Percentiles rank a stretch among this genome's conserved stretches.
These are phyloP conservation scores for Lamprotornis superbus DNA, from an alignment of 2,113 vertebrate genomes.

Conservation along the genomic window DNA sequence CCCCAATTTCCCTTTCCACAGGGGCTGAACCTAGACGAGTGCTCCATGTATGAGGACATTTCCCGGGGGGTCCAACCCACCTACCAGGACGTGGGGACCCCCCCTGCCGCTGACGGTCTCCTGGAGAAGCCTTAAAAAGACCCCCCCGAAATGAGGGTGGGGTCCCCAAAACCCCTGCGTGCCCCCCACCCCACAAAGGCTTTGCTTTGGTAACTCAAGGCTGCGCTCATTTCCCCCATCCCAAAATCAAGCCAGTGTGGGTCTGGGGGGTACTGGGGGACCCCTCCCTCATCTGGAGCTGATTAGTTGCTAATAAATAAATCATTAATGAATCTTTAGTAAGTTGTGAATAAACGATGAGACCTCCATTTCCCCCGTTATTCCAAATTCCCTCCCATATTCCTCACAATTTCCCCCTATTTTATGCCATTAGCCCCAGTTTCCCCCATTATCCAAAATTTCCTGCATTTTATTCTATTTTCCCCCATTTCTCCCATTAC, in stretches of 20 bases:
- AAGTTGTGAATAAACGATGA: too few relatives aligned
- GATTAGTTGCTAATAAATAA: not conserved
- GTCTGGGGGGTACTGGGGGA: too few relatives aligned
- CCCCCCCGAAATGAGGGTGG: not conserved
- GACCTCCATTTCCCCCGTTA: fast-evolving
- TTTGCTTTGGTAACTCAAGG: not conserved
- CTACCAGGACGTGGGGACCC: not conserved
- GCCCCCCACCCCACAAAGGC: not conserved
- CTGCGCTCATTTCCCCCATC: fast-evolving
- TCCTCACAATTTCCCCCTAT: not conserved
- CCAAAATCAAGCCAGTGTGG: not conserved
- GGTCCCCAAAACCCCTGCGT: too few relatives aligned
- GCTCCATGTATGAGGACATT: not conserved
- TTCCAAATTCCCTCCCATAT: not conserved
- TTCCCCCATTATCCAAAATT: not conserved
- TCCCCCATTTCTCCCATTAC: not conserved
- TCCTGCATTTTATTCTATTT: not conserved
- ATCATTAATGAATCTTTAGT: not conserved
- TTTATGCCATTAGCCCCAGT: not conserved
- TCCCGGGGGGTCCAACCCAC: not conserved
- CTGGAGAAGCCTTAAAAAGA: not conserved
- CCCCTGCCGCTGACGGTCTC: fast-evolving
- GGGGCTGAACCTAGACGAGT: not conserved
- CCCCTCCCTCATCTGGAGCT: too few relatives aligned
- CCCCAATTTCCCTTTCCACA: not conserved